Conservation (phyloP, 1,140 invertebrate genomes). For the Eriocheir sinensis region DNA sequence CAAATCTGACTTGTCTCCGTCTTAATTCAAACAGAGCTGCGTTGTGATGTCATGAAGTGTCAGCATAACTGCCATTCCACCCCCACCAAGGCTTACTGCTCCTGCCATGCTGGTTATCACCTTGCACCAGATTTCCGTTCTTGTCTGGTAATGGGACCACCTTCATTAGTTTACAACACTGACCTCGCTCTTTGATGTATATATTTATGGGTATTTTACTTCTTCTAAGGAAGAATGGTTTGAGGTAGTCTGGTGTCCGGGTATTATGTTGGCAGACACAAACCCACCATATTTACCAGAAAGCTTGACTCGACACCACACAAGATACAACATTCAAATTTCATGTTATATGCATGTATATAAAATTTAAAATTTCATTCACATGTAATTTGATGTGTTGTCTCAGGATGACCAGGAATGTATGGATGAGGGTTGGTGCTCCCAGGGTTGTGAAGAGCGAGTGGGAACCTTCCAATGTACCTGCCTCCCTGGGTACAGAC, state of each 20-base stretch:
- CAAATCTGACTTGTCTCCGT: too few species aligned
- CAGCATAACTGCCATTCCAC: constrained; percentile 63
- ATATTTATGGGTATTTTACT: too few species aligned
- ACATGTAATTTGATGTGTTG: too few species aligned
- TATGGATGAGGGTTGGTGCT: background rate
- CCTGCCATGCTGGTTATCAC: constrained; percentile 24
- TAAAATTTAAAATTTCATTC: background rate
- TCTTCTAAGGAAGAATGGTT: too few species aligned
- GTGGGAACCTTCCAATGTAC: background rate
- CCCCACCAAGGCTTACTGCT: constrained; percentile 80
- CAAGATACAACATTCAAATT: too few species aligned
- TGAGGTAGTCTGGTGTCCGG: too few species aligned
- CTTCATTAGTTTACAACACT: too few species aligned
- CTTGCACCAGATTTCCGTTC: background rate
- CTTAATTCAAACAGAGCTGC: background rate
- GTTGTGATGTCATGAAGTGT: constrained; percentile 80
- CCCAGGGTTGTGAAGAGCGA: background rate
- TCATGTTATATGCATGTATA: background rate
- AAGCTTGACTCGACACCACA: too few species aligned
- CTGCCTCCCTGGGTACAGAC: constrained; percentile 36
- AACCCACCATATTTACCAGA: too few species aligned
- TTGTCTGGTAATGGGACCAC: too few species aligned
- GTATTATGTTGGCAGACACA: too few species aligned
- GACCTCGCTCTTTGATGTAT: too few species aligned
- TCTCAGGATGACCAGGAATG: constrained; percentile 50